A percentile compares a stretch with the other conserved stretches of the same genome.
phyloP scores from a whole-genome alignment of 2,888 invertebrate species.

The Encarsia formosa region DNA sequence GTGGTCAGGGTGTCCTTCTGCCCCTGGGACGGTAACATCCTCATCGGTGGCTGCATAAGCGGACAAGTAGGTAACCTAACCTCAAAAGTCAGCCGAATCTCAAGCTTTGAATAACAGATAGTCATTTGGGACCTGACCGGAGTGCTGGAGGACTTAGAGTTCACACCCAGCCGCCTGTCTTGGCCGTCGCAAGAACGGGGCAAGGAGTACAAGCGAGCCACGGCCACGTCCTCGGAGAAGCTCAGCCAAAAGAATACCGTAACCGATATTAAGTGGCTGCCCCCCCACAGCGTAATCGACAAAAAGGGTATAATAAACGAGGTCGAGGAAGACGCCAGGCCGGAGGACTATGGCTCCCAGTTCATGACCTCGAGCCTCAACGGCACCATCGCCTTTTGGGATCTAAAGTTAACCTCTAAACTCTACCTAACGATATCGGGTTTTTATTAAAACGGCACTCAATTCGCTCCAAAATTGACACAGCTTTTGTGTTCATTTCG shows the following conservation, averaged over 20 bases:
- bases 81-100: too few species aligned
- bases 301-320: slow-evolving; percentile 57
- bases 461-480: too few species aligned
- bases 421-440: too few species aligned
- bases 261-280: slow-evolving; percentile 66
- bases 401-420: slow-evolving; percentile 59
- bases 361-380: slow-evolving; percentile 66
- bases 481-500: too few species aligned
- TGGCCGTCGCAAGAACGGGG: slow-evolving; percentile 68
- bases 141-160: slow-evolving; percentile 62
- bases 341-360: slow-evolving; percentile 59
- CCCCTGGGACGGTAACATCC: slow-evolving; percentile 58
- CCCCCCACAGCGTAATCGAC: slow-evolving; percentile 58
- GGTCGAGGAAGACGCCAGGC: slow-evolving; percentile 41
- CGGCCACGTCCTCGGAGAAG: slow-evolving; percentile 61
- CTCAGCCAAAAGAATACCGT: slow-evolving; percentile 64
- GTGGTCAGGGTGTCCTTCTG: slow-evolving; percentile 51
- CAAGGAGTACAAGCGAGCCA: slow-evolving; percentile 54
- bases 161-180: slow-evolving; percentile 58
- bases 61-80: slow-evolving; percentile 51
- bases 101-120: too few species aligned
- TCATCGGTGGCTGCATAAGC: slow-evolving; percentile 69
- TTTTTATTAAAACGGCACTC: too few species aligned
- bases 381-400: slow-evolving; percentile 69
- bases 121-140: slow-evolving; percentile 69